phyloP scores from a whole-genome alignment of 2,888 invertebrate genomes.

The Cheilosia soror region DNA sequence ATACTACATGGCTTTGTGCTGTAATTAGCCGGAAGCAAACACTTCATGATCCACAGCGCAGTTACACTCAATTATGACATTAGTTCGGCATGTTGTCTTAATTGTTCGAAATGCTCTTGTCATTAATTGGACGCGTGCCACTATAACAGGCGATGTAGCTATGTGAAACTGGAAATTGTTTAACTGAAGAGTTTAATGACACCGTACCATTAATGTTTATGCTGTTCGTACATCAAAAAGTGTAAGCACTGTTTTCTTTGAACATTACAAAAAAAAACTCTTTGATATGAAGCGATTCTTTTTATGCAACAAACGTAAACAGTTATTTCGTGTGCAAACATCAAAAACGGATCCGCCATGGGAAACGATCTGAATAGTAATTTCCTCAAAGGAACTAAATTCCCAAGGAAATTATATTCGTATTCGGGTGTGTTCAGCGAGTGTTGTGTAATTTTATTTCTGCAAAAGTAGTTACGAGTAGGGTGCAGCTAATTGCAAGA shows the following conservation, averaged over 20 bases:
- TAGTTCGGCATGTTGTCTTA: conserved; percentile 46
- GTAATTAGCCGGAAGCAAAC: conserved; percentile 66
- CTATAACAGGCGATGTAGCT: conserved; percentile 17
- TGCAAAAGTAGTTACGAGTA: too few relatives aligned
- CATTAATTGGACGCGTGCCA: conserved; percentile 56
- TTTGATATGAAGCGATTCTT: conserved; percentile 42
- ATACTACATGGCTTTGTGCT: conserved; percentile 23
- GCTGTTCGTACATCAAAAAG: conserved; percentile 2
- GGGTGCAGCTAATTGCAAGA: too few relatives aligned
- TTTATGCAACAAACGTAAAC: conserved; percentile 36
- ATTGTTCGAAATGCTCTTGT: conserved; percentile 43
- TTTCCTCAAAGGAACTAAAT: conserved; percentile 29
- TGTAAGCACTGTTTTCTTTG: conserved; percentile 4
- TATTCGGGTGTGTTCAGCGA: conserved; percentile 7
- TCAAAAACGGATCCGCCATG: conserved; percentile 33
- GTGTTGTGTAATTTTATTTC: background rate
- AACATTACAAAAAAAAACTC: conserved; percentile 10
- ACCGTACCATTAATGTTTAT: conserved; percentile 25
- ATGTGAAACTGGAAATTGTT: conserved; percentile 11
- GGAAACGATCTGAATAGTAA: conserved; percentile 1
- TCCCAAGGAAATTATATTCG: background rate
- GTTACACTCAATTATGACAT: conserved; percentile 63
- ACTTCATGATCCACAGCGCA: conserved; percentile 43
- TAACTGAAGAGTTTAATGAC: conserved; percentile 40
- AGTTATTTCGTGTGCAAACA: conserved; percentile 22